These are phyloP conservation scores for Parnassius apollo DNA, from an alignment of 2,888 invertebrate genomes.

Conservation along the genomic window DNA sequence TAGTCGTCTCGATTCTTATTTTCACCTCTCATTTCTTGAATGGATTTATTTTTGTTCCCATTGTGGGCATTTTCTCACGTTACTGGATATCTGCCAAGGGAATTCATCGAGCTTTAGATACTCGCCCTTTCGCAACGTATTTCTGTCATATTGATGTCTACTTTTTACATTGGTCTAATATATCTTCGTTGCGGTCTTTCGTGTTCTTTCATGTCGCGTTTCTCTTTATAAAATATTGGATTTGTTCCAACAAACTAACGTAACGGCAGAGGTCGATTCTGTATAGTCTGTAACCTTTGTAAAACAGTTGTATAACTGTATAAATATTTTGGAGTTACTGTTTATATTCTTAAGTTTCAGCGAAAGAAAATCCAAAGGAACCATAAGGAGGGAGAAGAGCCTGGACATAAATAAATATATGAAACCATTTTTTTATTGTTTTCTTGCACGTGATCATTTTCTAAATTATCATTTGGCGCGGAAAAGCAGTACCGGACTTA, in stretches of 20 bases:
- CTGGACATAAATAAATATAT: no score
- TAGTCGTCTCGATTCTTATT: constrained; percentile 57
- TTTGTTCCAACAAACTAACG: constrained; percentile 15
- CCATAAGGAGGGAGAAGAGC: no score
- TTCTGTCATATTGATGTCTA: constrained; percentile 5
- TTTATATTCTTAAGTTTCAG: no score
- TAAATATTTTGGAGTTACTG: background rate
- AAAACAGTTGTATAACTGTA: constrained; percentile 9
- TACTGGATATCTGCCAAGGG: constrained; percentile 64
- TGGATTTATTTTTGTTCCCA: constrained; percentile 71
- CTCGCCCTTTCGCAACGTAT: constrained; percentile 22
- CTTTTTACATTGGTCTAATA: constrained; percentile 7
- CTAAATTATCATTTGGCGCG: no score
- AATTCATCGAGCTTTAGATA: constrained; percentile 50
- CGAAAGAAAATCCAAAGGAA: no score
- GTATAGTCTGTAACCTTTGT: constrained; percentile 4
- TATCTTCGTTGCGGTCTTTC: constrained; percentile 1
- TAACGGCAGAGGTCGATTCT: constrained; percentile 11
- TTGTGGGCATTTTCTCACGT: constrained; percentile 62
- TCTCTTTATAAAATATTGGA: constrained; percentile 17
- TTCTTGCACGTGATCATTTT: no score
- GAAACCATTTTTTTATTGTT: no score
- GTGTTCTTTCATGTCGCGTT: constrained; percentile 8
- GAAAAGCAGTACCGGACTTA: no score
- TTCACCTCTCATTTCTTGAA: constrained; percentile 62